Conservation (phyloP, 2,113 vertebrate genomes). For the Corythornis cristatus region DNA sequence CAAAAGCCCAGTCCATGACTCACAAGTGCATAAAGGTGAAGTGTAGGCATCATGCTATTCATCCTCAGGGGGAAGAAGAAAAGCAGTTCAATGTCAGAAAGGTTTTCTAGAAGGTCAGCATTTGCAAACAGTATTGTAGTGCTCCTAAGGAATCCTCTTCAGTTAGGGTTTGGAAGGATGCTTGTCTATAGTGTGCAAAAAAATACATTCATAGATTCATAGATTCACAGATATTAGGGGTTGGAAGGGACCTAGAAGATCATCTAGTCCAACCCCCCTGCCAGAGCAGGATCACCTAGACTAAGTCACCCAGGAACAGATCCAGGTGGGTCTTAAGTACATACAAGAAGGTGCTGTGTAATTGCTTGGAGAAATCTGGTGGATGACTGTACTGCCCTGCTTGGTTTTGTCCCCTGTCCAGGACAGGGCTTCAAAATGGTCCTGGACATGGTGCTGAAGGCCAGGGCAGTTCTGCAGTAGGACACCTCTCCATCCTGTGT, state of each 20-base stretch:
- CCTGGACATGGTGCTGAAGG: not conserved
- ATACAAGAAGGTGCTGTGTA: not conserved
- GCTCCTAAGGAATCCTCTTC: not conserved
- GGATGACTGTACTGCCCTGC: not conserved
- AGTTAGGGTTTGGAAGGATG: not conserved
- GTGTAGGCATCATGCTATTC: not conserved
- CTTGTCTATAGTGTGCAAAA: not conserved
- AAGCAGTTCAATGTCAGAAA: not conserved
- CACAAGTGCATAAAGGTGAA: not conserved
- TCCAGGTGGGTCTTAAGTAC: too few relatives aligned
- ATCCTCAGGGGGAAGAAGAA: not conserved
- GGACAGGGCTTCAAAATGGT: not conserved
- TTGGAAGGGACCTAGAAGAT: too few relatives aligned
- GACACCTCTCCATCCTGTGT: not conserved
- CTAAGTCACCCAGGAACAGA: too few relatives aligned
- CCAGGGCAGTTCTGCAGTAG: not conserved
- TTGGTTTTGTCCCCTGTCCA: not conserved
- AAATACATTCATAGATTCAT: too few relatives aligned
- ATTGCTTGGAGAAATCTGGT: not conserved
- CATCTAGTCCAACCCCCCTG: too few relatives aligned
- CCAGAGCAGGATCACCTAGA: too few relatives aligned
- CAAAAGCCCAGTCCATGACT: not conserved
- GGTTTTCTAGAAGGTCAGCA: not conserved
- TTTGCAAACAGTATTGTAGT: not conserved
- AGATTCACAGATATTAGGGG: too few relatives aligned